Base-by-base conservation (phyloP, 1,140 invertebrate genomes). In the Pseudomyrmex dendroicus region DNA sequence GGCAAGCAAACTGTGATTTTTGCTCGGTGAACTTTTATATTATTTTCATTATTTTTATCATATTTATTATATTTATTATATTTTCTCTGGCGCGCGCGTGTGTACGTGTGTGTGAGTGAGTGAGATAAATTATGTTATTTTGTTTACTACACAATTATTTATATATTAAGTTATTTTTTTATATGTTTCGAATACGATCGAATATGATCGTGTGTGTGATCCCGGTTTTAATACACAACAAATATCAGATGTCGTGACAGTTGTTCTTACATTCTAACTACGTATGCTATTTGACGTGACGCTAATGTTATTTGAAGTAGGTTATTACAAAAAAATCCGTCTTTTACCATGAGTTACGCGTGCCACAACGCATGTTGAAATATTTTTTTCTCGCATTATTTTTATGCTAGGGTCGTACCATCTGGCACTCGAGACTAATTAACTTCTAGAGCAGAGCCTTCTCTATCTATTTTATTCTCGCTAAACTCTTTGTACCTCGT, bases 371-470 rank as follows among this genome's bases (percentile, higher is more conserved):
- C 25, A 68, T 52, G 25, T 56, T 56, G n/a, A 15, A 73, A 25
- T n/a, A 59, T 59, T 70, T 70, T 66, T 77, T 67, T 22, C 12
- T 22, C 15, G 5, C n/a, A 22, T 50, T 17, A 15, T 78, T 80
- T 80, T 80, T 44, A 72, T 20, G 22, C 56, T 64, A 20, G 52
- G 66, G 54, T 48, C 12, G 54, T 70, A 70, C 15, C 66, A 80
- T 72, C 76, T 72, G 76, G 12, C 44, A 80, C 54, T 80, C 66
- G 76, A 72, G 54, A 72, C 44, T 80, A 80, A 80, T 80, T 80
- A 80, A 78, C 76, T 61, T 59, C 20, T 7, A 35, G 35, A 35
- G 44, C 35, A 1, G 44, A 70, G 76, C 54, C 35, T 80, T 7
- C n/a, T 46, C 66, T 20, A 70, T 70, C 72, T 70, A 59, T 5